Evolutionary conservation across 1,140 invertebrate species (phyloP), one percentile per base, ranked within the genome.

Genomic region (Teleogryllus occipitalis): DNA sequence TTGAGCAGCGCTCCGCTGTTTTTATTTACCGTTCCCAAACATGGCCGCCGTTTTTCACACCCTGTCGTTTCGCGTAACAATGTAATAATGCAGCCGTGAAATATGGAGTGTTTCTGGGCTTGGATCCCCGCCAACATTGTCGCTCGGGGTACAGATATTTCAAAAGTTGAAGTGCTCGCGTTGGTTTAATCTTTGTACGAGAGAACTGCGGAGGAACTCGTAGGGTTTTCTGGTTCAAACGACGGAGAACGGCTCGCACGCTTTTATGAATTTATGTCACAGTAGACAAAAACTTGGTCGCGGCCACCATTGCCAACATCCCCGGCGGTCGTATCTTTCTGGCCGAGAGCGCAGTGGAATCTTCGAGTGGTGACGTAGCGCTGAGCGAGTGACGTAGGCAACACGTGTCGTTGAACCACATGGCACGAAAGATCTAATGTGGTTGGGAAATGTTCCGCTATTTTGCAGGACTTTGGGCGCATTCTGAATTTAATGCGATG

Each of bases 141-240:
- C 54, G 54, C 54, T 65, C 54, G 10, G 54, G 54, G 18, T 65
- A 65, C 54, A 65, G 18, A 65, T 65, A 65, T 65, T 65, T 65
- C 54, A 65, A 65, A 65, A 65, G 54, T 65, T 65, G 54, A 65
- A 65, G 54, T 65, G 54, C 54, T 65, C 54, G 54, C 54, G 54
- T 65, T 65, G 54, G 54, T 65, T 65, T 65, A 65, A 65, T 65
- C 54, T 65, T 65, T 10, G 54, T 65, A 14, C 54, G 18, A 65
- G 54, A 65, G 54, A 65, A 65, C 10, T 65, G 54, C 2, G 54
- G 54, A 18, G 54, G 54, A 65, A 65, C 10, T 10, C 54, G 54
- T 14, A 18, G 10, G 54, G 54, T 65, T 65, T 65, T 65, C 54
- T 65, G 54, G 27, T 65, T 65, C 54, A 65, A 65, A 65, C 54